Percentiles rank a stretch among this genome's conserved stretches.
Evolutionary conservation across 35 echinoderm and acorn worm genomes (phyloP).

Genomic region (Nesometra sesokonis): DNA sequence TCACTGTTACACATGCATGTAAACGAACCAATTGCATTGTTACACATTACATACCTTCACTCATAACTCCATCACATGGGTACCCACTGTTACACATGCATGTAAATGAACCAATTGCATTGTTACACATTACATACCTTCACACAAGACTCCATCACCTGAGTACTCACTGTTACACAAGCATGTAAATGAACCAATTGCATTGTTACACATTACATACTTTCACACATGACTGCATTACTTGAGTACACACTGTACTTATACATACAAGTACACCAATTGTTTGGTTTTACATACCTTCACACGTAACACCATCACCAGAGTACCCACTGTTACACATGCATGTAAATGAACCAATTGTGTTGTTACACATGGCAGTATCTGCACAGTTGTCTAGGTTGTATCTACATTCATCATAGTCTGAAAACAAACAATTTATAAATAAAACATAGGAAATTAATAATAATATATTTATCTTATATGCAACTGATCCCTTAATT

Average conservation of each 20-base stretch:
- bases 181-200: not conserved
- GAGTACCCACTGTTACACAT: constrained; percentile 15
- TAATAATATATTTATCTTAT: too few species aligned
- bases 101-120: constrained; percentile 9
- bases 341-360: constrained; percentile 16
- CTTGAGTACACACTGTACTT: not conserved
- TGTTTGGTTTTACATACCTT: too few species aligned
- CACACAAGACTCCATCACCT: not conserved
- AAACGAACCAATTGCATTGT: too few species aligned
- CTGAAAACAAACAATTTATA: not conserved
- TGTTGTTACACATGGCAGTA: constrained; percentile 17
- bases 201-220: not conserved
- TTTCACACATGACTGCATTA: not conserved
- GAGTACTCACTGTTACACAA: not conserved
- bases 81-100: constrained; percentile 27
- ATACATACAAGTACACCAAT: too few species aligned
- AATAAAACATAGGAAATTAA: too few species aligned
- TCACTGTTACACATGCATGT: not conserved
- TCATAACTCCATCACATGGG: not conserved
- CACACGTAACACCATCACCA: constrained; percentile 6
- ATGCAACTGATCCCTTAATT: too few species aligned
- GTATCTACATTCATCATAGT: constrained; percentile 40
- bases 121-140: constrained; percentile 13
- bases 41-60: not conserved
- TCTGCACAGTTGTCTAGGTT: constrained; percentile 33